Evolutionary conservation across 2,797 vertebrate genomes (phyloP).

Genomic region (Sebastes trivittatus): DNA sequence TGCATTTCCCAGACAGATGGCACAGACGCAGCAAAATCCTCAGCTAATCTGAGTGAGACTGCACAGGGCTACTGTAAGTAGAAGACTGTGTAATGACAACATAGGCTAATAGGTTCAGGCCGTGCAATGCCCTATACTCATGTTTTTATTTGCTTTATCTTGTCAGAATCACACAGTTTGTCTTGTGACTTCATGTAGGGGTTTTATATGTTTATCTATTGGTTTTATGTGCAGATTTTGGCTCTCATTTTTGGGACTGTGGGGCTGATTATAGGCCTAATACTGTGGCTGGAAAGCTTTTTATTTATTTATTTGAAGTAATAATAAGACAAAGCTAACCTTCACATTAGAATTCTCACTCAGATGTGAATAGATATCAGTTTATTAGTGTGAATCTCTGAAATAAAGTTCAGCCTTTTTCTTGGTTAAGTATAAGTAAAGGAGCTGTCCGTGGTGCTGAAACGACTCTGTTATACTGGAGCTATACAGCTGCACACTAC

Average conservation of each 20-base stretch:
- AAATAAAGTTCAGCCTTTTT: conserved; percentile 21
- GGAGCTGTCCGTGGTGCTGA: conserved; percentile 83
- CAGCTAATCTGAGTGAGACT: conserved; percentile 68
- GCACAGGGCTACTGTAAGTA: conserved; percentile 43
- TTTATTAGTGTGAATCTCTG: neutral
- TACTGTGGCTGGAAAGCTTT: neutral
- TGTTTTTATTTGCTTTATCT: neutral
- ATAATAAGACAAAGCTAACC: neutral
- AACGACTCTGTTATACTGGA: conserved; percentile 34
- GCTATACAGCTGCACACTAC: conserved; percentile 26
- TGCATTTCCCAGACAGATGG: conserved; percentile 71
- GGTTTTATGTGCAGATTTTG: neutral
- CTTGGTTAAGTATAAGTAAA: neutral
- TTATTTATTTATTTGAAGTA: neutral
- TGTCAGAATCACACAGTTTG: neutral
- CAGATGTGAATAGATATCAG: neutral
- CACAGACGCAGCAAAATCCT: conserved; percentile 69
- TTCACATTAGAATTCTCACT: neutral
- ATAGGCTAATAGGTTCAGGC: conserved; percentile 8
- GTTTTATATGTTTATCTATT: neutral
- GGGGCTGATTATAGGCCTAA: neutral
- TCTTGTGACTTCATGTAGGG: neutral
- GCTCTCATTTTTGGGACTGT: conserved; percentile 1
- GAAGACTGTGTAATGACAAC: conserved; percentile 40
- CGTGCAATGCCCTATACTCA: neutral